Evolutionary conservation across 1,140 invertebrate genomes (phyloP).

Genomic region (Alviniconcha marisindica): DNA sequence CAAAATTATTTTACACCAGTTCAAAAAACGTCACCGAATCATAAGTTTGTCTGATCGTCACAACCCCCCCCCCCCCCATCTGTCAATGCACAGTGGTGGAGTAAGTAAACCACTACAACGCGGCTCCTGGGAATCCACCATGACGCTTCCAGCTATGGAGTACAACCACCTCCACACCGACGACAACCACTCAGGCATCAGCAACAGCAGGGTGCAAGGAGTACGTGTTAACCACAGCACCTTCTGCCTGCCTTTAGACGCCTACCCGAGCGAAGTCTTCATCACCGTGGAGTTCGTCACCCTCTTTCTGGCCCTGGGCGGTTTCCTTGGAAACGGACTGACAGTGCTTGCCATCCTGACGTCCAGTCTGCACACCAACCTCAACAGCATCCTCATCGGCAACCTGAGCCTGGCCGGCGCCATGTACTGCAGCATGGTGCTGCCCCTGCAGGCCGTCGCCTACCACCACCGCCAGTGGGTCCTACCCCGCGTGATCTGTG

Average conservation of each 20-base stretch:
- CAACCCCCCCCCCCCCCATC: too few species aligned
- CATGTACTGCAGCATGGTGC: conserved; percentile 60
- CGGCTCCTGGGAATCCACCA: too few species aligned
- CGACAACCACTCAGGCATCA: conserved; percentile 15
- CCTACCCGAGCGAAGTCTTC: conserved; percentile 41
- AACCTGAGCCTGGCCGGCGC: conserved; percentile 66
- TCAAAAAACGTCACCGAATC: too few species aligned
- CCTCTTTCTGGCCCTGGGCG: conserved; percentile 55
- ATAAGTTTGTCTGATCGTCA: too few species aligned
- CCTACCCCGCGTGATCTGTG: conserved; percentile 51
- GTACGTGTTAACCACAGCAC: too few species aligned
- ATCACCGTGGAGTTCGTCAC: conserved; percentile 51
- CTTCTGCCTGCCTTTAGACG: conserved; percentile 28
- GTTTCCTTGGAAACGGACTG: conserved; percentile 63
- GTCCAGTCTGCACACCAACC: conserved; percentile 59
- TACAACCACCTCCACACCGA: background rate
- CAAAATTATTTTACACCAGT: too few species aligned
- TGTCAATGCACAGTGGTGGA: too few species aligned
- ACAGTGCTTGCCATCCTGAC: conserved; percentile 67
- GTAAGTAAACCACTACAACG: too few species aligned
- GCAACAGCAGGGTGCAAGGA: background rate
- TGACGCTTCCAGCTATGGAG: too few species aligned
- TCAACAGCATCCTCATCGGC: conserved; percentile 69
- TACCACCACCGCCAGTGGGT: conserved; percentile 52
- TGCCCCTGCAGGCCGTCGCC: conserved; percentile 63